phyloP scores from a whole-genome alignment of 2,113 vertebrate species.

The Pseudonaja textilis region DNA sequence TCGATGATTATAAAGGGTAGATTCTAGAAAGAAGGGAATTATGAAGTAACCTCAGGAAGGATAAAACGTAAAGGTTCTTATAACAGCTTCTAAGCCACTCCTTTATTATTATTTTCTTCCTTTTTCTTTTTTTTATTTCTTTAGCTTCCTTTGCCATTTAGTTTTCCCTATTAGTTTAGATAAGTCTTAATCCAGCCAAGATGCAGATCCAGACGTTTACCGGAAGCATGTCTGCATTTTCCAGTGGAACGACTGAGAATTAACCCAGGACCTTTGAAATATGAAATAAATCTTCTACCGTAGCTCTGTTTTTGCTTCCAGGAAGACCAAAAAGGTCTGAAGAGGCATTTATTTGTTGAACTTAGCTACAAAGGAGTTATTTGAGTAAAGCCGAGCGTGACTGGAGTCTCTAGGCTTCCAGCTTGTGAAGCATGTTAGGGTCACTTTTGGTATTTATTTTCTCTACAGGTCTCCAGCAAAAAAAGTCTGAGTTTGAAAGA shows the following conservation, averaged over 20 bases:
- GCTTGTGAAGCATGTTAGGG: not conserved
- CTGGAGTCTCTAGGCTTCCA: not conserved
- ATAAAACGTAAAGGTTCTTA: not conserved
- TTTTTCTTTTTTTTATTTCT: not conserved
- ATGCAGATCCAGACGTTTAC: not conserved
- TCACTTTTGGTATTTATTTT: not conserved
- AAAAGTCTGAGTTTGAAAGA: constrained; percentile 91
- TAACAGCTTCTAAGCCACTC: not conserved
- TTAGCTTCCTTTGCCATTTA: not conserved
- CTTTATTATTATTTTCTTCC: not conserved
- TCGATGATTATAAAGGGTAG: not conserved
- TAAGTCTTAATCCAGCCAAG: not conserved
- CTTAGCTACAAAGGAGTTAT: not conserved
- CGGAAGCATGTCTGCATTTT: not conserved
- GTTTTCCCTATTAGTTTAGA: not conserved
- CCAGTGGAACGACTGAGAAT: not conserved
- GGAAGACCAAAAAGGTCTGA: not conserved
- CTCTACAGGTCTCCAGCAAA: constrained; percentile 76
- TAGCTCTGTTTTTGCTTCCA: not conserved
- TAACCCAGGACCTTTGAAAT: not conserved
- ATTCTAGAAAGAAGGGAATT: not conserved
- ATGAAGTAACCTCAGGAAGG: not conserved
- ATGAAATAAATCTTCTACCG: not conserved
- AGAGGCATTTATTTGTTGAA: not conserved
- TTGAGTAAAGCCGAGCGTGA: not conserved